Percentiles rank a stretch among this genome's conserved stretches.
Evolutionary conservation across 37 sponge, comb jelly and placozoan genomes (phyloP).

Genomic region (Aplysina aerophoba): DNA sequence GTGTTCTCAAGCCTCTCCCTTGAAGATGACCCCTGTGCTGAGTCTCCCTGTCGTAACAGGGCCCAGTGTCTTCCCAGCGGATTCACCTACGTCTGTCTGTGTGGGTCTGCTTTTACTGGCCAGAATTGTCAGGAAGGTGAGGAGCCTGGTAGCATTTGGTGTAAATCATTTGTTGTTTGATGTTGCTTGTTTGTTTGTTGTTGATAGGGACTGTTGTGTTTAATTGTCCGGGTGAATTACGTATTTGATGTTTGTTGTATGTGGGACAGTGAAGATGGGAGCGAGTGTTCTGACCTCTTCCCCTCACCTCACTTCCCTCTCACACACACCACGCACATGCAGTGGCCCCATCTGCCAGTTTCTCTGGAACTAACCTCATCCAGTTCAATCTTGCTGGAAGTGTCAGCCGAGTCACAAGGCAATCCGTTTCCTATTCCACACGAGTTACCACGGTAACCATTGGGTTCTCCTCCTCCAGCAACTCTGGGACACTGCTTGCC

Average conservation of each 20-base stretch:
- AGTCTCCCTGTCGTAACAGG: conserved; percentile 51
- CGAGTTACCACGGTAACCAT: background rate
- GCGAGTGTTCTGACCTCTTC: background rate
- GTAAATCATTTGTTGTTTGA: background rate
- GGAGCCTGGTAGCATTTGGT: background rate
- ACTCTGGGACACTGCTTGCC: conserved; percentile 11
- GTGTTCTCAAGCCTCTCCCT: background rate
- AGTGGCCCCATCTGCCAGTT: conserved; percentile 47
- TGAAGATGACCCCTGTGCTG: conserved; percentile 38
- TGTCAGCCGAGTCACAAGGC: background rate
- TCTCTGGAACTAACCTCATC: conserved; percentile 57
- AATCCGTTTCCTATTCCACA: background rate
- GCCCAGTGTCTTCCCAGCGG: conserved; percentile 58
- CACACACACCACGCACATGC: background rate
- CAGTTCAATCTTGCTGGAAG: conserved; percentile 17
- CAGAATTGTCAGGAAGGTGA: conserved; percentile 56
- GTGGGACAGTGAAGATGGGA: background rate
- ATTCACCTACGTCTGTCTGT: conserved; percentile 31
- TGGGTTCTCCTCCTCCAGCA: background rate
- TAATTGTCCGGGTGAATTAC: background rate
- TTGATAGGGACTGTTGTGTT: background rate
- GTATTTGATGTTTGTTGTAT: too few species aligned
- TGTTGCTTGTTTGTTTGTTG: background rate
- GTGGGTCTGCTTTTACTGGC: conserved; percentile 54
- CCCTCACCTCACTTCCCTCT: background rate